phyloP scores from a whole-genome alignment of 1,140 invertebrate species.

The Ostrea edulis region DNA sequence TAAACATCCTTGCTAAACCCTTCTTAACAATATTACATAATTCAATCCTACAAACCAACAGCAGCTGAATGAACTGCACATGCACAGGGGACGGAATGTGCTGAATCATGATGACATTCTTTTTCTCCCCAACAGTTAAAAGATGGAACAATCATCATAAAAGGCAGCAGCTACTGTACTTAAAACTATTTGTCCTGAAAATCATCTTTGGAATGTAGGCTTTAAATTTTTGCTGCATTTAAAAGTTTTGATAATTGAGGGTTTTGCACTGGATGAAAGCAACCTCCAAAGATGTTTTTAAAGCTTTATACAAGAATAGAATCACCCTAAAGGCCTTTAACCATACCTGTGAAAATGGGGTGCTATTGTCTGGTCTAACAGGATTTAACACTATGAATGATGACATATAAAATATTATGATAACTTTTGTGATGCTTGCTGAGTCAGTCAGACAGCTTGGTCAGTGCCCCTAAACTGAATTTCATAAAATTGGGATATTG shows the following conservation, averaged over 20 bases:
- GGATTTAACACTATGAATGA: neutral
- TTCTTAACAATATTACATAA: neutral
- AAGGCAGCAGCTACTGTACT: neutral
- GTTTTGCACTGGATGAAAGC: neutral
- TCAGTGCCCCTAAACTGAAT: neutral
- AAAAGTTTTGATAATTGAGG: neutral
- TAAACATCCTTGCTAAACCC: too few relatives aligned
- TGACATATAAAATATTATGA: conserved; percentile 5
- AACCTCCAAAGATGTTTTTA: neutral
- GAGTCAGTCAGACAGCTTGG: neutral
- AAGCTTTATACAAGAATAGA: neutral
- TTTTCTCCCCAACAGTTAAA: neutral
- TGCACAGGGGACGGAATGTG: neutral
- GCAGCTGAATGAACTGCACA: neutral
- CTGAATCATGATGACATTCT: neutral
- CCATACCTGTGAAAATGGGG: neutral
- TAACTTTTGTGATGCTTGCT: neutral
- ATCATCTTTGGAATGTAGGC: neutral
- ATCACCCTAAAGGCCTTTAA: neutral
- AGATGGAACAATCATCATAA: neutral
- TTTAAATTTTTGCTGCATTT: neutral
- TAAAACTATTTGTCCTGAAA: neutral
- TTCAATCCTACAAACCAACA: neutral
- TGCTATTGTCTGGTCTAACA: neutral
- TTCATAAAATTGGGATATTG: neutral